Percentiles rank a stretch among this genome's conserved stretches.
These are phyloP conservation scores for Crenichthys baileyi DNA, from an alignment of 2,797 vertebrate genomes.

Conservation along the genomic window DNA sequence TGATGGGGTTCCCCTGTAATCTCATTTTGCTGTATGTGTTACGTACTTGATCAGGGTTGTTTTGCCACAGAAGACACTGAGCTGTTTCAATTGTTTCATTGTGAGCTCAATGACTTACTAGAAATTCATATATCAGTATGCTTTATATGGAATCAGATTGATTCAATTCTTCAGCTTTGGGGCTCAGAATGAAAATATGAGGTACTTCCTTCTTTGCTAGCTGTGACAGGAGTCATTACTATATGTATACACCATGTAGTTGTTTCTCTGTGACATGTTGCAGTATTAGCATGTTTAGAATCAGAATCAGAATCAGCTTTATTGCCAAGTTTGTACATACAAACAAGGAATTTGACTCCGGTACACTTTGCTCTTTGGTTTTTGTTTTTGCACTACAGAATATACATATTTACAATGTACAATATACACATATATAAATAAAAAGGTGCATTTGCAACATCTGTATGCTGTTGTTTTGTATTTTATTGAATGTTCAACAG, in stretches of 20 bases:
- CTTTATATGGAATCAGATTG: background rate
- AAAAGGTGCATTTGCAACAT: too few species aligned
- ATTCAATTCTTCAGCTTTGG: background rate
- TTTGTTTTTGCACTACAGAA: too few species aligned
- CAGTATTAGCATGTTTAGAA: background rate
- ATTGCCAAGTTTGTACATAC: too few species aligned
- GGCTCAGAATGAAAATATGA: background rate
- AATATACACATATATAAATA: too few species aligned
- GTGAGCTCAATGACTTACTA: background rate
- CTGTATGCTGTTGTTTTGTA: too few species aligned
- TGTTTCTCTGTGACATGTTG: background rate
- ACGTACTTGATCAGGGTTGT: background rate
- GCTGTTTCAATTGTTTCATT: background rate
- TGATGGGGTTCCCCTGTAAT: slow-evolving; percentile 17
- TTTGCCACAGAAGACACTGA: background rate
- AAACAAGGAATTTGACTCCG: too few species aligned
- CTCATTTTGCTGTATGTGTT: background rate
- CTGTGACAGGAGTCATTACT: background rate
- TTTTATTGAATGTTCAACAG: too few species aligned
- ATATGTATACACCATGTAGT: background rate
- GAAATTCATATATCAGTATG: background rate
- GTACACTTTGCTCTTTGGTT: too few species aligned
- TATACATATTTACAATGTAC: too few species aligned
- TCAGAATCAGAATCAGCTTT: too few species aligned
- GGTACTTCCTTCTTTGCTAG: background rate